Evolutionary conservation across 2,888 invertebrate genomes (phyloP).

Genomic region (Pandemis heparana): DNA sequence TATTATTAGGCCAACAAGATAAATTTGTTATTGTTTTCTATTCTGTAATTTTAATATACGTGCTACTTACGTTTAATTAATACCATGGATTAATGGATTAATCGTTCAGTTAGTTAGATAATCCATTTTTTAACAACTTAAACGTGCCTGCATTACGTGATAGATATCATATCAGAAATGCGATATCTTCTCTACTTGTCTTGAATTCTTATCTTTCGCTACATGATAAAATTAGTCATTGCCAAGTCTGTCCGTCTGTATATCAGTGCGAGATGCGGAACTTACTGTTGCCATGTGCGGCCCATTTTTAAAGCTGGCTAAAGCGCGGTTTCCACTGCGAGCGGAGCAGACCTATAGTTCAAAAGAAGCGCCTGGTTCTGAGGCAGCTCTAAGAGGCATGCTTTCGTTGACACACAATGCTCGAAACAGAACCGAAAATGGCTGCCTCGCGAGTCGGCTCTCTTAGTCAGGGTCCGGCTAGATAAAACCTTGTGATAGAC

Average conservation of each 20-base stretch:
- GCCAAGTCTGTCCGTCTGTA: neutral
- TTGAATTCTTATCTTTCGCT: neutral
- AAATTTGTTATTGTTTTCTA: too few relatives aligned
- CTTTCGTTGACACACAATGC: too few relatives aligned
- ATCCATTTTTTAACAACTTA: neutral
- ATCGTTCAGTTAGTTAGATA: neutral
- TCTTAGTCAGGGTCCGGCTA: too few relatives aligned
- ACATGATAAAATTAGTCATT: constrained; percentile 1
- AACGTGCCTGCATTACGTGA: neutral
- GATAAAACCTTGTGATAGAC: too few relatives aligned
- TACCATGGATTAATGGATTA: neutral
- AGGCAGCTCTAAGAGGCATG: too few relatives aligned
- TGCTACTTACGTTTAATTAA: neutral
- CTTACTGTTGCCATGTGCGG: neutral
- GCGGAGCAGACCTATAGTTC: too few relatives aligned
- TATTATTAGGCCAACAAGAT: too few relatives aligned
- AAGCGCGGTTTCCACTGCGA: too few relatives aligned
- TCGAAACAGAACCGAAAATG: too few relatives aligned
- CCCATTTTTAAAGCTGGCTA: too few relatives aligned
- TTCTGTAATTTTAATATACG: neutral
- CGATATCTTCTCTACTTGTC: neutral
- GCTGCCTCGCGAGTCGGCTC: too few relatives aligned
- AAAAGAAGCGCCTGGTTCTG: too few relatives aligned
- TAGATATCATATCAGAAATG: neutral
- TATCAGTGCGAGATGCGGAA: neutral